Percentiles rank a stretch among this genome's conserved stretches.
phyloP scores from a whole-genome alignment of 2,888 invertebrate genomes.

The Cephus rjabovi region DNA sequence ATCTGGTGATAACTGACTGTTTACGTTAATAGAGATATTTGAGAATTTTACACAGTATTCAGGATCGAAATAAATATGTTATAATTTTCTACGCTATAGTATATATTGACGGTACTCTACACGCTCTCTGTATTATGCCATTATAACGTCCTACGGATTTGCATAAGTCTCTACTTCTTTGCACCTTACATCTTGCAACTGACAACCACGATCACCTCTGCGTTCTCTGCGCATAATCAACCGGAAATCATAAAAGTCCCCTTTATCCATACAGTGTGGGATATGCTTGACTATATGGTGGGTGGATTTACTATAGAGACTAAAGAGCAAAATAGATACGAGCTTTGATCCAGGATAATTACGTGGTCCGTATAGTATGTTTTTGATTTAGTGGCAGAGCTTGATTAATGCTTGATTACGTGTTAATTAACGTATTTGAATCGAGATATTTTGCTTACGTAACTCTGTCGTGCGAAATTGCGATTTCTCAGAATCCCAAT shows the following conservation, averaged over 20 bases:
- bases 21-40: background rate
- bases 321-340: background rate
- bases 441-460: background rate
- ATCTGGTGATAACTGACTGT: background rate
- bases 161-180: background rate
- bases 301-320: background rate
- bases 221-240: background rate
- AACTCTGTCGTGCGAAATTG: background rate
- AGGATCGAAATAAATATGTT: background rate
- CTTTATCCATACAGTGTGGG: background rate
- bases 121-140: background rate
- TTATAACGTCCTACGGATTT: background rate
- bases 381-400: background rate
- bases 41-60: background rate
- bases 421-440: background rate
- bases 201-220: background rate
- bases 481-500: background rate
- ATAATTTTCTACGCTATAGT: background rate
- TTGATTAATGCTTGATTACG: background rate
- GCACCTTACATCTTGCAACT: background rate
- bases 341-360: background rate
- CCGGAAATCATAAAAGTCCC: background rate
- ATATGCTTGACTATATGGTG: background rate
- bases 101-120: background rate
- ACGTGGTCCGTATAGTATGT: background rate